Conservation (phyloP, 2,888 invertebrate genomes). For the Arctia plantaginis region DNA sequence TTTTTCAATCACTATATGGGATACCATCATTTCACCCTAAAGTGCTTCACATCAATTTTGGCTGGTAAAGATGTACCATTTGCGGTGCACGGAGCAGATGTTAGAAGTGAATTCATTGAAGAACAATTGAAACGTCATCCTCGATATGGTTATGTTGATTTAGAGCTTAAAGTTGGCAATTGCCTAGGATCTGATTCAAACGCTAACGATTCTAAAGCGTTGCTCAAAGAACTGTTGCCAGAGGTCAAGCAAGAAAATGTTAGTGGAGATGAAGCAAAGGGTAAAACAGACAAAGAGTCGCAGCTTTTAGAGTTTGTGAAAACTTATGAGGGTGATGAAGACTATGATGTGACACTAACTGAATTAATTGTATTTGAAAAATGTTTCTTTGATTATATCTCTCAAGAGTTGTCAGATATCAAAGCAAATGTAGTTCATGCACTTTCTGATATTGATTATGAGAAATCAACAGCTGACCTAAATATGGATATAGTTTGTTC, state of each 20-base stretch:
- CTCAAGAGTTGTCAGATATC: conserved; percentile 61
- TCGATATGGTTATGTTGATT: conserved; percentile 72
- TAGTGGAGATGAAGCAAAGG: conserved; percentile 50
- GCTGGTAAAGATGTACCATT: conserved; percentile 76
- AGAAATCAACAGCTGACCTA: conserved; percentile 57
- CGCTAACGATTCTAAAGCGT: conserved; percentile 47
- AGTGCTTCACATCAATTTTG: conserved; percentile 74
- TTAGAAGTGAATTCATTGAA: conserved; percentile 73
- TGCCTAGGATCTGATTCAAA: conserved; percentile 37
- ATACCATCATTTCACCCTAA: conserved; percentile 79
- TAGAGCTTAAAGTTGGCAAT: conserved; percentile 55
- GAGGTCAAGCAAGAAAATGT: conserved; percentile 61
- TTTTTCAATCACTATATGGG: conserved; percentile 82
- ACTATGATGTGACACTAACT: conserved; percentile 79
- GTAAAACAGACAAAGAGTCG: conserved; percentile 45
- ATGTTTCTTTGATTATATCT: conserved; percentile 77
- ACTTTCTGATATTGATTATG: conserved; percentile 68
- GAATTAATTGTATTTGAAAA: conserved; percentile 79
- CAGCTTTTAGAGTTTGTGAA: conserved; percentile 51
- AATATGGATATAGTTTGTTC: conserved; percentile 65
- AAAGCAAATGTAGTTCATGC: conserved; percentile 66
- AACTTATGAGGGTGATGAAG: conserved; percentile 74
- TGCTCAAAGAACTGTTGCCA: conserved; percentile 56
- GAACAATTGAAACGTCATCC: conserved; percentile 66
- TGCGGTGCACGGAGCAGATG: conserved; percentile 74